Evolutionary conservation across 1,140 invertebrate genomes (phyloP), one percentile per base, ranked within the genome.

Genomic region (Anoplophora glabripennis): DNA sequence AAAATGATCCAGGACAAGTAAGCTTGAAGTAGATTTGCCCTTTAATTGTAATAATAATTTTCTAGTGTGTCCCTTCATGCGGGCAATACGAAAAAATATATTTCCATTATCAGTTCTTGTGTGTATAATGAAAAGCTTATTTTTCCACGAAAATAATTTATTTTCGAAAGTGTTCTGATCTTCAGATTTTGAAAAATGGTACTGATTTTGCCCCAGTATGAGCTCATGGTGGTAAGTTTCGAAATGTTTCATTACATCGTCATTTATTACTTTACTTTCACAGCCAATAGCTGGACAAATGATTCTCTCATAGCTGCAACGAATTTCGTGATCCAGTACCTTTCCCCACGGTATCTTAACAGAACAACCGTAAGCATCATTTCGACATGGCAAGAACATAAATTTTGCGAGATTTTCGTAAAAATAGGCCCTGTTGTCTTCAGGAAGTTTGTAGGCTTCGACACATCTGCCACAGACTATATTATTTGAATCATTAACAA

Each of bases 311-410:
- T 34, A 49, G 9, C 14, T 49, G n/a, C 47, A 49, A 7, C 7
- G 33, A n/a, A 14, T 49, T 34, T 49, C 47, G 11, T 49, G 47
- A 8, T 15, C 34, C 8, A 33, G 4, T 15, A 12, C 47, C 5
- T 12, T 21, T 12, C 21, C 47, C 47, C 47, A 49, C 10, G 47
- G 11, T 35, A 49, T n/a, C 47, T 3, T 49, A 33, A 28, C 47
- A 14, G 28, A 15, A 49, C 47, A 49, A 11, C 47, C 47, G 28
- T 12, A 36, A 9, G 7, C 15, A 35, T 49, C 28, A 28, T 49
- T 49, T 12, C 7, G 33, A 34, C 47, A 49, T 3, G 47, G 47
- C 1, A 49, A 49, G 14, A n/a, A 34, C 21, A 49, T 49, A 11
- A 34, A 8, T 12, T 49, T 7, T 1, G 47, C 47, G 4, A 49